Evolutionary conservation across 2,888 invertebrate species (phyloP).

Genomic region (Papilio protenor): DNA sequence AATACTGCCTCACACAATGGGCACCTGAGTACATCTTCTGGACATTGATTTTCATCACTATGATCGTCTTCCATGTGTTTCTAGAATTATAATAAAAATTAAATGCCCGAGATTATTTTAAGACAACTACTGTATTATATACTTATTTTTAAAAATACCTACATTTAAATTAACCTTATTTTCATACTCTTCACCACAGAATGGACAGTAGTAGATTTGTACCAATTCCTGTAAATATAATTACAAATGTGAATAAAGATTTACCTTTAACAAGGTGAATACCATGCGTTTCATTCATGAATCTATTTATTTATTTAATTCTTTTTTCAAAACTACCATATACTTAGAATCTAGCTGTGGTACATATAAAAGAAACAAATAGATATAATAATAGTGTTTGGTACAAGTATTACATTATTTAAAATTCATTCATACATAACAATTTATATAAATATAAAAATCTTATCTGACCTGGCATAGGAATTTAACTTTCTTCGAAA

Average conservation of each 20-base stretch:
- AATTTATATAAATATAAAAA: conserved; percentile 2
- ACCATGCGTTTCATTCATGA: too few relatives aligned
- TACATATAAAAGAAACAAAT: too few relatives aligned
- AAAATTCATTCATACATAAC: too few relatives aligned
- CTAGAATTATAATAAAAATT: conserved; percentile 58
- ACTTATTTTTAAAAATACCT: conserved; percentile 54
- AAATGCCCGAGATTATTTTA: neutral
- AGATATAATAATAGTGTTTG: too few relatives aligned
- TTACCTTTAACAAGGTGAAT: too few relatives aligned
- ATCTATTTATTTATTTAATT: too few relatives aligned
- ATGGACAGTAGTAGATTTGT: conserved; percentile 73
- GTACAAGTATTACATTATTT: too few relatives aligned
- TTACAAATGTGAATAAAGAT: too few relatives aligned
- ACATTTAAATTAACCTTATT: conserved; percentile 87
- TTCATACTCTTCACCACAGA: conserved; percentile 88
- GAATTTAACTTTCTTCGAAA: conserved; percentile 72
- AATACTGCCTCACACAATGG: conserved; percentile 87
- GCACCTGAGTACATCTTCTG: conserved; percentile 85
- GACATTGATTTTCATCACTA: conserved; percentile 80
- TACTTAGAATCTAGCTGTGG: too few relatives aligned
- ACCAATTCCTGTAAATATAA: conserved; percentile 69
- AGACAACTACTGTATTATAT: neutral
- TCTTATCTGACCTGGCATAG: conserved; percentile 63
- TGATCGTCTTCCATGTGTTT: conserved; percentile 84
- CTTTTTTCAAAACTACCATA: too few relatives aligned